A percentile compares a stretch with the other conserved stretches of the same genome.
Evolutionary conservation across 2,888 invertebrate species (phyloP).

Genomic region (Abrostola triplasia): DNA sequence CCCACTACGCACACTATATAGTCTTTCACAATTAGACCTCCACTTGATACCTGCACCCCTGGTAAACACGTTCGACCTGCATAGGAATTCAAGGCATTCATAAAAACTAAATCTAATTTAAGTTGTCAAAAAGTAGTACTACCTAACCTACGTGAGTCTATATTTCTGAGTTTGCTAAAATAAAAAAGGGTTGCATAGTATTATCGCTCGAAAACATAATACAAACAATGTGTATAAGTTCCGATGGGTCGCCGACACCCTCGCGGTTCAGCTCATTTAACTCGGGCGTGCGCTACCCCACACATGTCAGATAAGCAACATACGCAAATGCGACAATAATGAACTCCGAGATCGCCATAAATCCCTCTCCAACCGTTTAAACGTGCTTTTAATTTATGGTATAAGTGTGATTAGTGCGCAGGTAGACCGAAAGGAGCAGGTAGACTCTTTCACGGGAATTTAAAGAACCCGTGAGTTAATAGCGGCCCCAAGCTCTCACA

Average conservation of each 20-base stretch:
- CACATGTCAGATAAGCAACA: slow-evolving; percentile 60
- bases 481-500: slow-evolving; percentile 53
- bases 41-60: slow-evolving; percentile 62
- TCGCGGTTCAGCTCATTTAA: slow-evolving; percentile 29
- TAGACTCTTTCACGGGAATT: slow-evolving; percentile 79
- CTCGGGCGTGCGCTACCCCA: slow-evolving; percentile 41
- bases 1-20: slow-evolving; percentile 75
- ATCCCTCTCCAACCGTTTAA: slow-evolving; percentile 69
- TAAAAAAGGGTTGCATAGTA: too few species aligned
- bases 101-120: too few species aligned
- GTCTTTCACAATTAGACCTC: slow-evolving; percentile 66
- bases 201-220: slow-evolving; percentile 19
- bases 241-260: slow-evolving; percentile 17
- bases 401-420: slow-evolving; percentile 77
- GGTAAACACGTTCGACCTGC: slow-evolving; percentile 50
- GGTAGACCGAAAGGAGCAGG: slow-evolving; percentile 75
- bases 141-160: too few species aligned
- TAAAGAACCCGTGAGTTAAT: slow-evolving; percentile 56
- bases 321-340: slow-evolving; percentile 77
- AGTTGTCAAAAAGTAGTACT: too few species aligned
- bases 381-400: slow-evolving; percentile 81
- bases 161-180: too few species aligned
- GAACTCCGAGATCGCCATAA: slow-evolving; percentile 73
- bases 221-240: slow-evolving; percentile 12
- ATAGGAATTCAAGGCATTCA: background rate